Percentiles rank a stretch among this genome's conserved stretches.
Evolutionary conservation across 2,888 invertebrate species (phyloP).

Genomic region (Drosophila phalerata): DNA sequence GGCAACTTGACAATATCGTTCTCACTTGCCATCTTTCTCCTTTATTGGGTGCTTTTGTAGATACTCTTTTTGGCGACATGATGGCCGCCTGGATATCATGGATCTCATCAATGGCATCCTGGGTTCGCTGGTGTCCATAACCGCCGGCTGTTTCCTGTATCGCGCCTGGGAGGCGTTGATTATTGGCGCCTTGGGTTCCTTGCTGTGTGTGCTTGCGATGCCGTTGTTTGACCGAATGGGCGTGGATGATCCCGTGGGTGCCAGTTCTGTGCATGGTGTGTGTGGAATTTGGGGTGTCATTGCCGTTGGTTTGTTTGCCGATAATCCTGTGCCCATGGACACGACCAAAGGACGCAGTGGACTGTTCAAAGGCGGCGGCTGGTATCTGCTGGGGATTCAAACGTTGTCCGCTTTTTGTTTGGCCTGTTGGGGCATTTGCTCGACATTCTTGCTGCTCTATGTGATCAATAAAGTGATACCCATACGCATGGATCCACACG

Average conservation of each 20-base stretch:
- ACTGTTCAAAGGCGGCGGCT: slow-evolving; percentile 93
- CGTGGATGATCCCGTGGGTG: slow-evolving; percentile 95
- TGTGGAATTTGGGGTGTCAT: slow-evolving; percentile 90
- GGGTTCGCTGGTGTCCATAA: slow-evolving; percentile 94
- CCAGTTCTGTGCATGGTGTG: slow-evolving; percentile 95
- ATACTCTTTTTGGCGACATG: slow-evolving; percentile 89
- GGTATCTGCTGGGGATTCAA: slow-evolving; percentile 95
- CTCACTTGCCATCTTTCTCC: neutral
- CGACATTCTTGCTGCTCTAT: slow-evolving; percentile 91
- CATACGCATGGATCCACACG: slow-evolving; percentile 94
- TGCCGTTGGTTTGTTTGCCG: slow-evolving; percentile 95
- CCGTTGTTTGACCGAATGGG: slow-evolving; percentile 92
- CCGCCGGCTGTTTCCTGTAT: slow-evolving; percentile 95
- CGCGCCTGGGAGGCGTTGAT: slow-evolving; percentile 94
- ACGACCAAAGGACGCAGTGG: slow-evolving; percentile 92
- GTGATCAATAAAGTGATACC: slow-evolving; percentile 91
- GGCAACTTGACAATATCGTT: neutral
- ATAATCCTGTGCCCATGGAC: slow-evolving; percentile 92
- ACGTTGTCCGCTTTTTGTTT: slow-evolving; percentile 90
- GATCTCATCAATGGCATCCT: slow-evolving; percentile 95
- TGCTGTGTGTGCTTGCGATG: slow-evolving; percentile 90
- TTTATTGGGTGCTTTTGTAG: slow-evolving; percentile 76
- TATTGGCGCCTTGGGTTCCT: slow-evolving; percentile 92
- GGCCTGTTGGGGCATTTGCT: slow-evolving; percentile 90
- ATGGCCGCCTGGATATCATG: slow-evolving; percentile 92